phyloP scores from a whole-genome alignment of 2,113 vertebrate species.

The Reinhardtius hippoglossoides region DNA sequence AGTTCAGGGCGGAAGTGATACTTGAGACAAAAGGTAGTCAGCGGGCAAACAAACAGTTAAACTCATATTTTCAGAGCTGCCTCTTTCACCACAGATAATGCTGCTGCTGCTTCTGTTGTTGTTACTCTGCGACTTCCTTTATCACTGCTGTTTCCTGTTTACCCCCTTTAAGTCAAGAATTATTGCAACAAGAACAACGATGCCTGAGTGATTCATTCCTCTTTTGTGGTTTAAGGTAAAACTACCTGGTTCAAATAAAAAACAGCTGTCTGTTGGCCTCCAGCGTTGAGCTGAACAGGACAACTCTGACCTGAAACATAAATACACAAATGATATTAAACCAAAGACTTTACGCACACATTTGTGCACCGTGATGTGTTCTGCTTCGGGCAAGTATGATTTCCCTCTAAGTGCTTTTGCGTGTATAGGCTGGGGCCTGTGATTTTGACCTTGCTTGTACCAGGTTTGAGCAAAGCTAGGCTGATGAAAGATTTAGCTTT shows the following conservation, averaged over 20 bases:
- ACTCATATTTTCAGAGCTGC: slow-evolving; percentile 8
- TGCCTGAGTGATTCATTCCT: slow-evolving; percentile 13
- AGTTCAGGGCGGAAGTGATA: neutral
- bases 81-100: slow-evolving; percentile 49
- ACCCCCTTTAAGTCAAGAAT: slow-evolving; percentile 4
- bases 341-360: neutral
- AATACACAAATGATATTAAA: slow-evolving; percentile 4
- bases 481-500: slow-evolving; percentile 63
- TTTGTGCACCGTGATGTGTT: slow-evolving; percentile 1
- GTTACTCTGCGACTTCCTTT: slow-evolving; percentile 67
- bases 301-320: neutral
- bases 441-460: neutral
- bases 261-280: neutral
- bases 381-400: slow-evolving; percentile 2
- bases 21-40: neutral
- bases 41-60: slow-evolving; percentile 15
- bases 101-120: slow-evolving; percentile 40
- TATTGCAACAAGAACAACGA: neutral
- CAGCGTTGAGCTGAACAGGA: neutral
- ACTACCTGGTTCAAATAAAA: neutral
- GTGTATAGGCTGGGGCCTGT: neutral
- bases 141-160: slow-evolving; percentile 68
- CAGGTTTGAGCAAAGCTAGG: slow-evolving; percentile 27
- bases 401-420: neutral
- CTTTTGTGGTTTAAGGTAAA: slow-evolving; percentile 17